phyloP scores from a whole-genome alignment of 2,113 vertebrate genomes.

The Ochotona princeps region DNA sequence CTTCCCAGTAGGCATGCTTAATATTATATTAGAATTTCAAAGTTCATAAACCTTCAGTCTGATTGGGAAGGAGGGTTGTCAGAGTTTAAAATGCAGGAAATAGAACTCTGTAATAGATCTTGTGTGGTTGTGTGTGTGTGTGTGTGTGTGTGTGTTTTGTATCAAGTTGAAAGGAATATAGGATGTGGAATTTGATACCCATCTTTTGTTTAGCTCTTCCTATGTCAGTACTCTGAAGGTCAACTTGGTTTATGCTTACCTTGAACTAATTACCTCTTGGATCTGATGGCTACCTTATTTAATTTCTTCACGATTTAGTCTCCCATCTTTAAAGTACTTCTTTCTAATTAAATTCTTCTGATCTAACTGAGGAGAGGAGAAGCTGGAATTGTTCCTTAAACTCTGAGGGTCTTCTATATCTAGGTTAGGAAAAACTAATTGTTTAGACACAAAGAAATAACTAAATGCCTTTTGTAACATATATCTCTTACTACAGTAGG shows the following conservation, averaged over 20 bases:
- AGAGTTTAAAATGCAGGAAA: slow-evolving; percentile 22
- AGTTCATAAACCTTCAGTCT: slow-evolving; percentile 59
- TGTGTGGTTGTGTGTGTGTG: neutral
- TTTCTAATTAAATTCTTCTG: neutral
- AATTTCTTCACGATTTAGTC: slow-evolving; percentile 55
- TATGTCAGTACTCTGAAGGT: neutral
- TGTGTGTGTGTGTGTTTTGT: neutral
- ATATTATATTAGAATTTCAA: slow-evolving; percentile 54
- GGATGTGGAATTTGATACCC: neutral
- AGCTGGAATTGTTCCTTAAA: slow-evolving; percentile 8
- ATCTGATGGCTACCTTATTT: slow-evolving; percentile 41
- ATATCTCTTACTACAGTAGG: neutral
- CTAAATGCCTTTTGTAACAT: neutral
- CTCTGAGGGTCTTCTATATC: slow-evolving; percentile 48
- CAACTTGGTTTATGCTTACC: slow-evolving; percentile 16
- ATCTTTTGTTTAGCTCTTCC: slow-evolving; percentile 31
- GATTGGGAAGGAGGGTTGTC: slow-evolving; percentile 34
- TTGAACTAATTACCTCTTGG: slow-evolving; percentile 36
- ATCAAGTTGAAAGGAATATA: slow-evolving; percentile 40
- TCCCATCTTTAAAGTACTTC: slow-evolving; percentile 29
- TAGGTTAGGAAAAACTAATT: slow-evolving; percentile 40
- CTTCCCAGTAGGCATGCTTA: slow-evolving; percentile 28
- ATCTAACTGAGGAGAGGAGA: slow-evolving; percentile 18
- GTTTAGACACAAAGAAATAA: slow-evolving; percentile 51
- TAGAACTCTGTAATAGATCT: neutral